Base-by-base conservation (phyloP, 2,797 vertebrate genomes). In the Pteronotus mesoamericanus region DNA sequence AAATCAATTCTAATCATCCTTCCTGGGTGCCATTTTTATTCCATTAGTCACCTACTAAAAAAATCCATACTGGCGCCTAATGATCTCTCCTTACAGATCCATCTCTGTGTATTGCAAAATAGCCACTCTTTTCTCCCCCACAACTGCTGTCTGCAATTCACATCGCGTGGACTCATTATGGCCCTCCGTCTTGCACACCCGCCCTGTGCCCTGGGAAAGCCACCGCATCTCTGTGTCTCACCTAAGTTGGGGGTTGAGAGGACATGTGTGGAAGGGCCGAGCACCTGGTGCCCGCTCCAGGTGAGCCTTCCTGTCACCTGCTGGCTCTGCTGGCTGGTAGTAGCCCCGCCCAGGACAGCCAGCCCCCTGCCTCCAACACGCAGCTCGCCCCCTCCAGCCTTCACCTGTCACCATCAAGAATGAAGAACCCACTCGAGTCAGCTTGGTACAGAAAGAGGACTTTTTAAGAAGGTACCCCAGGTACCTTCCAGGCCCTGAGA, bases 31-130 rank as follows among this genome's bases (percentile, higher is more conserved):
- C 29, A 55, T 72, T 75, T 86, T 61, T 55, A 39, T 34, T 80
- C 39, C 29, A 48, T 68, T 88, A 79, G 82, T 90, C 29, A 68
- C 53, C 79, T 74, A 78, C 48, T 87, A 10, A 85, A 79, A 85
- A 64, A 26, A 8, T 75, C 32, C 71, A 14, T 75, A 4, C 22
- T 86, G 32, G 18, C 55, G 79, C 32, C 39, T 19, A 11, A 51
- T 1, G 42, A 46, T 48, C 16, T 72, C 6, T 66, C 71, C n/a
- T 85, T 80, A 46, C 2, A 71, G 66, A 75, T 42, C 29, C 16
- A 64, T 71, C 68, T 86, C 29, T 34, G 3, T 42, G 14, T 22
- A 29, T 66, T 71, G 64, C n/a, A 64, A 64, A 92, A 29, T 5
- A 57, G 34, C 6, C 19, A 10, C 29, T 59, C 37, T 53, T 26